phyloP scores from a whole-genome alignment of 1,140 invertebrate genomes.

The Pogonomyrmex californicus region DNA sequence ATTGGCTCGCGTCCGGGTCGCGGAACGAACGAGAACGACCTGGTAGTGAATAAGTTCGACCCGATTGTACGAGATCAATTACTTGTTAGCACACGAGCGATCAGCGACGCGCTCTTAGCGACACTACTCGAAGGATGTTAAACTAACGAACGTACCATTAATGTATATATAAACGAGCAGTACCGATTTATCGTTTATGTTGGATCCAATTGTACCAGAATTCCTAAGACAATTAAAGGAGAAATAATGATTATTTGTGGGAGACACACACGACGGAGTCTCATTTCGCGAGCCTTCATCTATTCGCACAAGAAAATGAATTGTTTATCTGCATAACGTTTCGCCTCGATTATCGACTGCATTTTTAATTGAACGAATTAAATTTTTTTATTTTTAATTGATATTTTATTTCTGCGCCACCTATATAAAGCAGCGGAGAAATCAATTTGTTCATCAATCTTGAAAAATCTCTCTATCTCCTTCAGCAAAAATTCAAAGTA shows the following conservation, averaged over 20 bases:
- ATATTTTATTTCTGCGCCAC: too few relatives aligned
- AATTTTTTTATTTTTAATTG: too few relatives aligned
- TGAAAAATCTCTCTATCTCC: background rate
- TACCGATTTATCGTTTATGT: slow-evolving; percentile 75
- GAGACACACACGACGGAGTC: slow-evolving; percentile 19
- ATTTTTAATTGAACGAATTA: slow-evolving; percentile 52
- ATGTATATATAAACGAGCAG: slow-evolving; percentile 76
- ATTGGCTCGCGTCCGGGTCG: slow-evolving; percentile 31
- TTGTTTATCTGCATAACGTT: slow-evolving; percentile 45
- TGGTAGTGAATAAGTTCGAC: slow-evolving; percentile 72
- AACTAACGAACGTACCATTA: slow-evolving; percentile 73
- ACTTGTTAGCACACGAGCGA: slow-evolving; percentile 72
- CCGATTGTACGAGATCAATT: slow-evolving; percentile 74
- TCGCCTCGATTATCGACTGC: background rate
- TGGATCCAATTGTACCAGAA: slow-evolving; percentile 78
- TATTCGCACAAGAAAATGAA: slow-evolving; percentile 1
- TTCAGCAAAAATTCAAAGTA: background rate
- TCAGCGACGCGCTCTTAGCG: slow-evolving; percentile 68
- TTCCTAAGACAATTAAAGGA: slow-evolving; percentile 77
- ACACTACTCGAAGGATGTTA: slow-evolving; percentile 76
- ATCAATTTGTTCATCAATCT: background rate
- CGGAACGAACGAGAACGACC: slow-evolving; percentile 65
- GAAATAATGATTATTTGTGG: slow-evolving; percentile 74
- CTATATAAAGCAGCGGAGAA: background rate
- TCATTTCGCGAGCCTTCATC: slow-evolving; percentile 38